Conservation (phyloP, 2,113 vertebrate genomes). For the Puma concolor region DNA sequence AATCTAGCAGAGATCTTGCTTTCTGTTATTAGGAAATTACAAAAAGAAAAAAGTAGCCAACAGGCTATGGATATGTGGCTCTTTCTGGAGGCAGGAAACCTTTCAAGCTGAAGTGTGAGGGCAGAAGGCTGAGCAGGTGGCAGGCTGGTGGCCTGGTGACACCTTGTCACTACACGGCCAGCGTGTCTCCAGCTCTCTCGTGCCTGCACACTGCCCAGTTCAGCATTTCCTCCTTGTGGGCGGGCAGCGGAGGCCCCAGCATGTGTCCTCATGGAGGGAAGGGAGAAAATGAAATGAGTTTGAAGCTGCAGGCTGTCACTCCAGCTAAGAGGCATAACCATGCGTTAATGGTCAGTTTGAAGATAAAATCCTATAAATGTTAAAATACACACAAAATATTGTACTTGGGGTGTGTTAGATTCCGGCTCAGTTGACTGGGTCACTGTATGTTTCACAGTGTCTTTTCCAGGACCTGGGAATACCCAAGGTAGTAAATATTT, state of each 20-base stretch:
- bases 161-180: not conserved
- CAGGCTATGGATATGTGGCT: not conserved
- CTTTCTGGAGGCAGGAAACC: not conserved
- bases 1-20: not conserved
- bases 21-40: not conserved
- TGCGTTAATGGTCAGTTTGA: not conserved
- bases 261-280: not conserved
- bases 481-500: not conserved
- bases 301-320: too few relatives aligned
- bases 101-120: not conserved
- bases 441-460: not conserved
- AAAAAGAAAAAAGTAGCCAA: not conserved
- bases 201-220: not conserved
- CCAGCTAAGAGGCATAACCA: not conserved
- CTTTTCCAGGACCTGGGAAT: not conserved
- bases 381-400: not conserved
- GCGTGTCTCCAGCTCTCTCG: not conserved
- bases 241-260: not conserved
- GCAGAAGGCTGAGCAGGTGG: not conserved
- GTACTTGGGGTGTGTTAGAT: not conserved
- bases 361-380: not conserved
- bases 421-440: not conserved
- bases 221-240: not conserved
- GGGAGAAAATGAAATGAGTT: not conserved
- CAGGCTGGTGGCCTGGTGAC: not conserved